Evolutionary conservation across 2,888 invertebrate genomes (phyloP).

Genomic region (Hanleya hanleyi): DNA sequence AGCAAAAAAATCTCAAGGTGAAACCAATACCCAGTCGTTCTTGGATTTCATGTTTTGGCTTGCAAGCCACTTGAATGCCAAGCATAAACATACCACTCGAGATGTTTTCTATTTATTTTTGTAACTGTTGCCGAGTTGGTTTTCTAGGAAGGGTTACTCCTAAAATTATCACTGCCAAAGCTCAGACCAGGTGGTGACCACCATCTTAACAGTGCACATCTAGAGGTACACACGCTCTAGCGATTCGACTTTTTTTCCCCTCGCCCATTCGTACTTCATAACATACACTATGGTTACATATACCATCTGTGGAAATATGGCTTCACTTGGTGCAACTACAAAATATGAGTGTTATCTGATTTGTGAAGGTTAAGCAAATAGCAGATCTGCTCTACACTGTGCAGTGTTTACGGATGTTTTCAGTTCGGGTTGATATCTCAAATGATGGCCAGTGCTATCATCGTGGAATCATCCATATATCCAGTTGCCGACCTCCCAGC

Average conservation of each 20-base stretch:
- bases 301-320: neutral
- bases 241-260: neutral
- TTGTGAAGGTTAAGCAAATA: neutral
- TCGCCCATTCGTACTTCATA: neutral
- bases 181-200: neutral
- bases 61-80: neutral
- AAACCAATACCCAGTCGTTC: too few species aligned
- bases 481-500: neutral
- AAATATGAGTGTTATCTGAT: neutral
- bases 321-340: neutral
- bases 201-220: neutral
- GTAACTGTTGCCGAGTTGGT: neutral
- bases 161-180: neutral
- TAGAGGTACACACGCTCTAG: neutral
- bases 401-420: neutral
- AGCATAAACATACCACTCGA: neutral
- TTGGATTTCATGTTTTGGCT: too few species aligned
- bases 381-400: too few species aligned
- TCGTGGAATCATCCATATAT: neutral
- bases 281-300: neutral
- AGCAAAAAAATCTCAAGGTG: too few species aligned
- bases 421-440: neutral
- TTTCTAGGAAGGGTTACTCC: neutral
- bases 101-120: slow-evolving; percentile 11
- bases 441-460: neutral